A percentile compares a stretch with the other conserved stretches of the same genome.
Conservation (phyloP, 2,888 invertebrate species). For the Lepetodrilus schrolli region DNA sequence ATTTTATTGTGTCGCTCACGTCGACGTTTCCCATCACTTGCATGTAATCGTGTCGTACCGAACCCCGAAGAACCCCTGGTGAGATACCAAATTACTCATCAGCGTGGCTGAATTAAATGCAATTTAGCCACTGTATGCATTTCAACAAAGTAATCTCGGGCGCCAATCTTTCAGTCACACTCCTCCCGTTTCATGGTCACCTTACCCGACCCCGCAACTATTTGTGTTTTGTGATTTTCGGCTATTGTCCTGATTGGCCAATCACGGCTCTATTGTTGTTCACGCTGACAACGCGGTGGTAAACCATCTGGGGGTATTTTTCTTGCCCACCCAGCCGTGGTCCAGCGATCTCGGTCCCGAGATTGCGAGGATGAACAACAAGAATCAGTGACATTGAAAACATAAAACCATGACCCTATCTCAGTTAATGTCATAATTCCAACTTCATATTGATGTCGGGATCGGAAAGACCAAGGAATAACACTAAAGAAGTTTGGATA, state of each 20-base stretch:
- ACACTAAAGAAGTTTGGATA: no score
- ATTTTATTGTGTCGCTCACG: constrained; percentile 12
- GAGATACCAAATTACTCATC: constrained; percentile 21
- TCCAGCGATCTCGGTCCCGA: neutral
- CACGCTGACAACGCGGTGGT: neutral
- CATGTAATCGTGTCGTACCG: neutral
- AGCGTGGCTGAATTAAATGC: constrained; percentile 15
- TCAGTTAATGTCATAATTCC: no score
- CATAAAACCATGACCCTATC: neutral
- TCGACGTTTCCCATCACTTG: constrained; percentile 12
- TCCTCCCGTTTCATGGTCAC: neutral
- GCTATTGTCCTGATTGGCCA: constrained; percentile 18
- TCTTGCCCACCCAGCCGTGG: neutral
- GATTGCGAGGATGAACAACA: neutral
- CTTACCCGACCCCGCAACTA: neutral
- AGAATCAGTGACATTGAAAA: neutral
- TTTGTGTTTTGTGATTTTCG: constrained; percentile 12
- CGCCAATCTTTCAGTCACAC: constrained; percentile 9
- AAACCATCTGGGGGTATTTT: constrained; percentile 20
- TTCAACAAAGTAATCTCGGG: neutral
- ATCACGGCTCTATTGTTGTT: neutral
- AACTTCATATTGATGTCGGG: no score
- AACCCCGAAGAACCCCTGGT: constrained; percentile 5
- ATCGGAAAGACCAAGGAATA: no score
- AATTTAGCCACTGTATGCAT: constrained; percentile 11